Conservation (phyloP, 2,797 vertebrate species). For the Diplodus sargus region DNA sequence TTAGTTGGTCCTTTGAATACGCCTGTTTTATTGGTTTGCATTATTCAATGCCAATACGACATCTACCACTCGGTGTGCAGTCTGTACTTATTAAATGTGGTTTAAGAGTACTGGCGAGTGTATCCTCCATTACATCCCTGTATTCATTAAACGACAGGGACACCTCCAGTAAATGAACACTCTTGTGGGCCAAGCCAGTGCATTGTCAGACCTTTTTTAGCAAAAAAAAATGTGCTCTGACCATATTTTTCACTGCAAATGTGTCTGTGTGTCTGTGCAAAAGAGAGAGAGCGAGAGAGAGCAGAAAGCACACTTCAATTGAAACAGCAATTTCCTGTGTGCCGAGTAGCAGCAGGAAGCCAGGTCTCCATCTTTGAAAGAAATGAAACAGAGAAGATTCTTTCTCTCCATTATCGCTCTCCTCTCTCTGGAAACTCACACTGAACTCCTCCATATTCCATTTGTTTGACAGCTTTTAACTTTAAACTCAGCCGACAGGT, state of each 20-base stretch:
- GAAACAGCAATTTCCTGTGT: conserved; percentile 53
- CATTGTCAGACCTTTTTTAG: background rate
- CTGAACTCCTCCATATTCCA: conserved; percentile 24
- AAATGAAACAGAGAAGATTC: conserved; percentile 37
- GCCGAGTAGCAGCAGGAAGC: conserved; percentile 42
- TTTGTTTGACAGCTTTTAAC: conserved; percentile 25
- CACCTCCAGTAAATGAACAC: background rate
- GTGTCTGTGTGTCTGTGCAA: conserved; percentile 10
- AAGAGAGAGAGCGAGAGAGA: conserved; percentile 1
- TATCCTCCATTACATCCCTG: background rate
- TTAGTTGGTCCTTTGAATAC: background rate
- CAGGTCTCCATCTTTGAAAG: conserved; percentile 40
- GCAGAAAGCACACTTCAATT: conserved; percentile 49
- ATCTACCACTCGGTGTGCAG: background rate
- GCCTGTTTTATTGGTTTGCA: background rate
- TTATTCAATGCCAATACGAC: background rate
- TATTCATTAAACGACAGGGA: background rate
- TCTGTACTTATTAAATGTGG: background rate
- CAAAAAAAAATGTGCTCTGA: background rate
- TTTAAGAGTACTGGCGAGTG: background rate
- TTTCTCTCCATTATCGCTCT: conserved; percentile 36
- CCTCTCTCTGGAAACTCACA: conserved; percentile 9
- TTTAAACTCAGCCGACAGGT: conserved; percentile 17
- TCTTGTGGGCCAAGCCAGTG: background rate
- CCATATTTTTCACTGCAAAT: conserved; percentile 9